Evolutionary conservation across 2,113 vertebrate genomes (phyloP), one percentile per base, ranked within the genome.

Genomic region (Microcebus jonahi): DNA sequence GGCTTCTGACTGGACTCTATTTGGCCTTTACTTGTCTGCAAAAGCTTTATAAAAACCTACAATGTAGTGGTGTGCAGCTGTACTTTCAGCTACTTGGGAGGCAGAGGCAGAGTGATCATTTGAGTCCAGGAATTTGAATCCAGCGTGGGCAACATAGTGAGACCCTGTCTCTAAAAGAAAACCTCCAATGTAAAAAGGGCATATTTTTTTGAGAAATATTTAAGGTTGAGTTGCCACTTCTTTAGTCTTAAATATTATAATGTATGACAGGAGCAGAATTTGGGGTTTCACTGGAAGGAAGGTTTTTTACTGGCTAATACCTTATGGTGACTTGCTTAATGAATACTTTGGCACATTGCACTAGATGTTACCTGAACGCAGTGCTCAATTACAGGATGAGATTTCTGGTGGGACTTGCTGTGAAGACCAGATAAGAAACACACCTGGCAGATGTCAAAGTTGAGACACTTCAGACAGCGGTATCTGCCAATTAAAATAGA

Each of bases 401-500:
- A 98, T 13, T 57, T 97, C 97, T 99, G 99, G 97, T 99, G 99
- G 84, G 98, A 99, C 76, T 98, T 98, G 31, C 95, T 98, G 77
- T 98, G 96, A 94, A 84, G 96, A 48, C 98, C 97, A 0, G 98
- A 98, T 81, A 99, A 97, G 98, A 99, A 99, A 96, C 99, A 99
- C 75, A 76, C 97, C 96, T 99, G 99, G 97, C 99, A 99, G 97
- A 99, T 96, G 70, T 99, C 99, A 94, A 99, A 98, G 95, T 98
- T 98, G 67, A 99, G 97, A 97, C 99, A 99, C 97, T 99, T 99
- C 94, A 99, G 96, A 97, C 99, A 99, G 85, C 97, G 98, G 98
- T 99, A 99, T 97, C 99, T 99, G 96, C 39, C 87, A 92, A 82
- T 70, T 39, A 90, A 91, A 95, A 71, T 1, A 68, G 65, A 96